Evolutionary conservation across 2,113 vertebrate genomes (phyloP).

Genomic region (Xiphophorus couchianus): DNA sequence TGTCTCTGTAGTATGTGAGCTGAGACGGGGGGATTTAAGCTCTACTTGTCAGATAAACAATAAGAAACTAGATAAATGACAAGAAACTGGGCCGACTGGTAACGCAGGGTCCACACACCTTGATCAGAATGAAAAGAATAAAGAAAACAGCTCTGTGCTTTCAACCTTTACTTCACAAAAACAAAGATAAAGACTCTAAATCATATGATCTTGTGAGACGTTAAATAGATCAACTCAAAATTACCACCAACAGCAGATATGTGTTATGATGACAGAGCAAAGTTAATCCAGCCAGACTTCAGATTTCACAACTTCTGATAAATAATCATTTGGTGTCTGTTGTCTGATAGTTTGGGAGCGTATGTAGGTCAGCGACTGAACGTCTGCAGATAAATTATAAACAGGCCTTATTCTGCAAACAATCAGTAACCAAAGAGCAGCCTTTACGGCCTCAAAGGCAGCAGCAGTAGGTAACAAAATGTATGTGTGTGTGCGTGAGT

Average conservation of each 20-base stretch:
- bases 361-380: slow-evolving; percentile 55
- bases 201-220: neutral
- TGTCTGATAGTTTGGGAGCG: slow-evolving; percentile 21
- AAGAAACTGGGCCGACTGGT: slow-evolving; percentile 64
- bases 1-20: slow-evolving; percentile 47
- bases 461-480: slow-evolving; percentile 27
- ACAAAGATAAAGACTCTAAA: neutral
- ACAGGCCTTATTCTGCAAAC: slow-evolving; percentile 53
- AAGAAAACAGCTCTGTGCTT: slow-evolving; percentile 8
- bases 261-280: slow-evolving; percentile 8
- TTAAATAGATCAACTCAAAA: slow-evolving; percentile 8
- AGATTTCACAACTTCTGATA: slow-evolving; percentile 14
- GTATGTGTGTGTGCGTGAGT: neutral
- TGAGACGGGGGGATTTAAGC: slow-evolving; percentile 51
- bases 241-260: slow-evolving; percentile 1
- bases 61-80: slow-evolving; percentile 59
- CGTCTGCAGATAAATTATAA: slow-evolving; percentile 48
- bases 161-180: neutral
- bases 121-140: slow-evolving; percentile 9
- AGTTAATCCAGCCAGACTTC: slow-evolving; percentile 15
- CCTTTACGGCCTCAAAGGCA: slow-evolving; percentile 26
- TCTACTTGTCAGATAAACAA: slow-evolving; percentile 54
- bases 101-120: slow-evolving; percentile 31
- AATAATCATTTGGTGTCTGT: slow-evolving; percentile 14
- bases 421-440: slow-evolving; percentile 61